Conservation (phyloP, 2,797 vertebrate species). For the Diplodus sargus region DNA sequence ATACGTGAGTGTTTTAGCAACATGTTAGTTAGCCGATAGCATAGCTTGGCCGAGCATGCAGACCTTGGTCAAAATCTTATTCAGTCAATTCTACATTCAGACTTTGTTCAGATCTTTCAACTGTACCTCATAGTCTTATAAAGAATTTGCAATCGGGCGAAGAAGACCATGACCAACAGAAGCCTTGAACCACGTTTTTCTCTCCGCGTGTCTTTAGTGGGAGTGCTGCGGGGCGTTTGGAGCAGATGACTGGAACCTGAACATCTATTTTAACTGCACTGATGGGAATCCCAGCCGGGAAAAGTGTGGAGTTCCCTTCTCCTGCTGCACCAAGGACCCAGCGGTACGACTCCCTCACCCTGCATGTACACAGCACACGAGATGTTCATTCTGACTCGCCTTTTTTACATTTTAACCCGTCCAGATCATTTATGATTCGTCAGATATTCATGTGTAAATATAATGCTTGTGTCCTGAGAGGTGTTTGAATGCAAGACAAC, state of each 20-base stretch:
- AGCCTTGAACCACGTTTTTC: background rate
- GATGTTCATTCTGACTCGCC: background rate
- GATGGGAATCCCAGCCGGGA: constrained; percentile 95
- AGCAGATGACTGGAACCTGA: constrained; percentile 97
- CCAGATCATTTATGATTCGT: background rate
- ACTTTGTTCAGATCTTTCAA: background rate
- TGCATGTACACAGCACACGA: background rate
- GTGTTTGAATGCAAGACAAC: background rate
- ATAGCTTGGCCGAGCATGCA: too few species aligned
- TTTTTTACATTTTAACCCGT: background rate
- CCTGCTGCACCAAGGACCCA: constrained; percentile 98
- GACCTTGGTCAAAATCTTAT: background rate
- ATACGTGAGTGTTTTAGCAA: constrained; percentile 87
- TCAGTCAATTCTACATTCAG: background rate
- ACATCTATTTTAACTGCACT: constrained; percentile 99
- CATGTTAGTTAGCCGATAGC: background rate
- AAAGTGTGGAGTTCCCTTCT: constrained; percentile 96
- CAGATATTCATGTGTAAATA: background rate
- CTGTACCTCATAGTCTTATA: background rate
- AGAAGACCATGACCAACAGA: too few species aligned
- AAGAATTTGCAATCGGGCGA: background rate
- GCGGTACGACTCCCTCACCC: constrained; percentile 83
- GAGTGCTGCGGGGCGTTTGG: constrained; percentile 97
- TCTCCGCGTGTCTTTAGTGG: constrained; percentile 85
- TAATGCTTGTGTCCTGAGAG: background rate